Evolutionary conservation across 2,888 invertebrate genomes (phyloP), one percentile per base, ranked within the genome.

Genomic region (Tromatobia lineatoria): DNA sequence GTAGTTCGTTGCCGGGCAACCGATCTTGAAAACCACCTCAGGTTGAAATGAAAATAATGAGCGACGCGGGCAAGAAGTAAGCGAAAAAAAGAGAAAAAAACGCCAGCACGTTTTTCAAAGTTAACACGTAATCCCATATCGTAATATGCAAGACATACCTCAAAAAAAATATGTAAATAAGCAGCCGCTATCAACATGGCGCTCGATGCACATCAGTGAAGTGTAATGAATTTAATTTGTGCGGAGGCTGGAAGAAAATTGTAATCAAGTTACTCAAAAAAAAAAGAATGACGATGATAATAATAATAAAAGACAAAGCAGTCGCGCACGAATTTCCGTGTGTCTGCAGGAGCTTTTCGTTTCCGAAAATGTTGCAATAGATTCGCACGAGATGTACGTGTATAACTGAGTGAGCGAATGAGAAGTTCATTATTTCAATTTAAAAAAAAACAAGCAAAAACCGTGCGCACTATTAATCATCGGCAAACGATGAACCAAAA

Each of bases 81-180:
- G 42, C 69, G 29, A 29, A 47, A 38, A 66, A 74, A 59, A 69
- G 82, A 57, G 80, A 82, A 38, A 64, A 76, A 82, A 59, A n/a
- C 80, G 78, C 83, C 69, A 81, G 69, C 73, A 83, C 74, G 70
- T 82, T 82, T 75, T 79, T 76, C 50, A 74, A 69, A 69, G 59
- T 82, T 74, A 71, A 75, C 45, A 82, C 80, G 42, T 88, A 88
- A 64, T 88, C 88, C 88, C 90, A 90, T 91, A 90, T 91, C 90
- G 89, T 89, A 90, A 87, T 87, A 88, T 85, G 88, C 88, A 85
- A 90, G 85, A 89, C 89, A 89, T 91, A 91, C 90, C 90, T 91
- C 90, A 85, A 83, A 79, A 77, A 73, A 80, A 80, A 77, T 88
- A 86, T 83, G 83, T 88, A 86, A 80, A 88, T 88, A 85, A 87